Evolutionary conservation across 1,140 invertebrate species (phyloP).

Genomic region (Euglossa dilemma): DNA sequence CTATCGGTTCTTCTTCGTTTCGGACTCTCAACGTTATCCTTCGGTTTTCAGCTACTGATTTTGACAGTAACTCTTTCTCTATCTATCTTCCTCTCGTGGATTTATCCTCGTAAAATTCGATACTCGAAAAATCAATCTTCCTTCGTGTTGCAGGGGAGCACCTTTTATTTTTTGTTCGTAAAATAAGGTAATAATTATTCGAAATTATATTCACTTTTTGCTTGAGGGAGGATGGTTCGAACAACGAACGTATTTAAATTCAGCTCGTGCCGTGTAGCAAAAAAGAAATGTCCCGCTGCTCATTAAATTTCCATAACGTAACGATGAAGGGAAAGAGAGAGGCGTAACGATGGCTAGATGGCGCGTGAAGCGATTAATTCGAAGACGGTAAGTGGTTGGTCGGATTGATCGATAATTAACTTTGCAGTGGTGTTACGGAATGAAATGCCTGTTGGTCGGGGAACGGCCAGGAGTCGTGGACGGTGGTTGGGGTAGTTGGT

Average conservation of each 20-base stretch:
- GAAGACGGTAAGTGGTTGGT: not conserved
- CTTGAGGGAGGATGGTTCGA: no score
- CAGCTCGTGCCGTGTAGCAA: not conserved
- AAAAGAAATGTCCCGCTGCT: not conserved
- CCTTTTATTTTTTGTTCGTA: no score
- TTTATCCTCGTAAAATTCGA: no score
- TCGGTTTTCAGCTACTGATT: not conserved
- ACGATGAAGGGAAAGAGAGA: not conserved
- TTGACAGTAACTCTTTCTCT: not conserved
- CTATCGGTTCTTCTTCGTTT: not conserved
- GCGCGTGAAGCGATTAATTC: conserved; percentile 8
- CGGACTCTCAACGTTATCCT: not conserved
- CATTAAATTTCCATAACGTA: not conserved
- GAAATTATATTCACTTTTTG: no score
- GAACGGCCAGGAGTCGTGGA: conserved; percentile 83
- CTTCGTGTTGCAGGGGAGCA: no score
- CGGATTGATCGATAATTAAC: conserved; percentile 29
- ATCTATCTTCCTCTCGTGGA: not conserved
- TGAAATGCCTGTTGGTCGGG: conserved; percentile 84
- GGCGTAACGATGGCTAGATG: not conserved
- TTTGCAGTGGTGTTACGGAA: conserved; percentile 85
- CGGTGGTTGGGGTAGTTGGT: conserved; percentile 84
- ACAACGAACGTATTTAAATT: not conserved
- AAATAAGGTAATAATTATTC: no score
- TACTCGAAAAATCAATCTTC: no score